A percentile compares a stretch with the other conserved stretches of the same genome.
These are phyloP conservation scores for Bruchidius siliquastri DNA, from an alignment of 2,888 invertebrate genomes.

Conservation along the genomic window DNA sequence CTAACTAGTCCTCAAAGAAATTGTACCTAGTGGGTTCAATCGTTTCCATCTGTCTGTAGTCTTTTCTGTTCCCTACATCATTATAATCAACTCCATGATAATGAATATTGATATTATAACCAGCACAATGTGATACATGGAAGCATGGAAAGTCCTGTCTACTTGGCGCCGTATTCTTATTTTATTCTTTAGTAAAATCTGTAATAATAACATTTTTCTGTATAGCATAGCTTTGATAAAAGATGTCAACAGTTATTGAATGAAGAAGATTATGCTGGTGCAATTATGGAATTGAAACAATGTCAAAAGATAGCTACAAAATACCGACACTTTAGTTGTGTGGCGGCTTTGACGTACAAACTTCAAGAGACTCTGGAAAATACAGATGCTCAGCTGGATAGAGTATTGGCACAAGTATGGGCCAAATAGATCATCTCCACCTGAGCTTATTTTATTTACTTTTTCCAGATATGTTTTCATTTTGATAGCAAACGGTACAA, in stretches of 20 bases:
- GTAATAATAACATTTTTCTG: not conserved
- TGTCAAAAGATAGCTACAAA: slow-evolving; percentile 81
- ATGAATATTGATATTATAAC: too few species aligned
- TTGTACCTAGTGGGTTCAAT: too few species aligned
- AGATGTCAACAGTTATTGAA: slow-evolving; percentile 75
- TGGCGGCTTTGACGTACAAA: slow-evolving; percentile 79
- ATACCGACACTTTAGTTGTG: slow-evolving; percentile 86
- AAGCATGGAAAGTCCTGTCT: too few species aligned
- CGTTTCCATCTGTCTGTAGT: too few species aligned
- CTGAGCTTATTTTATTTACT: slow-evolving; percentile 3
- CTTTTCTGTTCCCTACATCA: too few species aligned
- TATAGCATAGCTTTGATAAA: slow-evolving; percentile 75
- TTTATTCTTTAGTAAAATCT: not conserved
- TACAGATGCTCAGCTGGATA: slow-evolving; percentile 87
- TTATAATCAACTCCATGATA: too few species aligned
- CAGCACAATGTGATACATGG: too few species aligned
- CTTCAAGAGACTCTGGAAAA: slow-evolving; percentile 86
- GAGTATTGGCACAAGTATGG: slow-evolving; percentile 70
- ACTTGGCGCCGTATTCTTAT: too few species aligned
- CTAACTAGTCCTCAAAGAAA: too few species aligned
- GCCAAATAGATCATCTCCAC: not conserved
- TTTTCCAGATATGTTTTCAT: slow-evolving; percentile 55
- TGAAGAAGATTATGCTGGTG: slow-evolving; percentile 82
- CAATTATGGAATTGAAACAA: slow-evolving; percentile 83
- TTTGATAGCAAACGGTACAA: slow-evolving; percentile 77